phyloP scores from a whole-genome alignment of 1,140 invertebrate species.

The Tetraneura akinire region DNA sequence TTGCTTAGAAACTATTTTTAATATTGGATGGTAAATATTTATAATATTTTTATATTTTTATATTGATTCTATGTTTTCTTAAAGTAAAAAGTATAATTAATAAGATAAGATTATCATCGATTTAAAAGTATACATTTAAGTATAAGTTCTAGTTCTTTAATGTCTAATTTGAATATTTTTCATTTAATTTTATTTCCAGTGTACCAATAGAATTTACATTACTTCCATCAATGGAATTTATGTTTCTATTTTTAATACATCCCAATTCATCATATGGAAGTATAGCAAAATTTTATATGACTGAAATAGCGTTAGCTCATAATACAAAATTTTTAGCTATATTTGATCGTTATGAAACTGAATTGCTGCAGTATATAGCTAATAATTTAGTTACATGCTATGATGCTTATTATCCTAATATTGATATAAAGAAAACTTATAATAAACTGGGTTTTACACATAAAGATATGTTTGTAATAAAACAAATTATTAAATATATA shows the following conservation, averaged over 20 bases:
- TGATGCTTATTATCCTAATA: constrained; percentile 28
- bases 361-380: constrained; percentile 53
- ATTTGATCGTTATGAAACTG: constrained; percentile 54
- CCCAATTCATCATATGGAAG: constrained; percentile 44
- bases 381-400: constrained; percentile 36
- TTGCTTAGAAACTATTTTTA: constrained; percentile 37
- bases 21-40: constrained; percentile 41
- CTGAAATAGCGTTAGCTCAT: constrained; percentile 54
- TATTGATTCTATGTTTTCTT: too few species aligned
- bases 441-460: constrained; percentile 38
- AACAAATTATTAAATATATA: constrained; percentile 46
- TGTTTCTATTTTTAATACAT: constrained; percentile 54
- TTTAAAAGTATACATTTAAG: too few species aligned
- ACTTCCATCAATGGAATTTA: constrained; percentile 52
- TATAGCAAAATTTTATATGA: constrained; percentile 53
- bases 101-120: too few species aligned
- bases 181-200: constrained; percentile 52
- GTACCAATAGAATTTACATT: constrained; percentile 53
- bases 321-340: constrained; percentile 53
- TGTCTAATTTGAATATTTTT: neutral
- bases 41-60: too few species aligned
- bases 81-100: too few species aligned
- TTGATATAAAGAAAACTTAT: constrained; percentile 40
- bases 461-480: constrained; percentile 23
- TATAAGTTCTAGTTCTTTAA: too few species aligned